Evolutionary conservation across 2,888 invertebrate species (phyloP), one percentile per base, ranked within the genome.

Genomic region (Lapara coniferarum): DNA sequence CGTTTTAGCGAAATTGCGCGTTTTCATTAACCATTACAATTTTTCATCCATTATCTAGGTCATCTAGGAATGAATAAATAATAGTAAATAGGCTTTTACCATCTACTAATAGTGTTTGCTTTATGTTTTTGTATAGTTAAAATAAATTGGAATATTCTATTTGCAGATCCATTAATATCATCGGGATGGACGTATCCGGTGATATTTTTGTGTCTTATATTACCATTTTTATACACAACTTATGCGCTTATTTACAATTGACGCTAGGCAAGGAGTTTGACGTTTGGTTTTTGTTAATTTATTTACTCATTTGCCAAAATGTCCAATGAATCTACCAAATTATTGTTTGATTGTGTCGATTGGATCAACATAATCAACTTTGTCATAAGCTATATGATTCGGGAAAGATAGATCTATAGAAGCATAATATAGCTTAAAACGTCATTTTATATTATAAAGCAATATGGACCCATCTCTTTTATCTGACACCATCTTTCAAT

Each of bases 1-100:
- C 83, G 82, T 81, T 81, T 85, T 82, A 76, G 77, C 75, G 79
- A 85, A 82, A 80, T 77, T 75, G 69, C 73, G 75, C 49, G 55
- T 55, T 55, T 55, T 1, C 55, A 55, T 66, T 51, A 66, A 49
- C 19, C 66, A 67, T 56, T 13, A 56, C 25, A 68, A 66, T 74
- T 66, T 67, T 71, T 75, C 73, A 72, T 68, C 66, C 51, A 71
- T 69, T 69, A 73, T 70, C 69, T 72, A 37, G 71, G 69, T 74
- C 70, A 73, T 67, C 56, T 25, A 56, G 67, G 56, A 56, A 46
- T 63, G 6, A 49, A 63, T 49, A 13, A 49, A 63, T 63, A 49
- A 46, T 2, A 19, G 8, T 63, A 19, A 19, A 63, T 12, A 63
- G 13, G 13, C 12, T 46, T 63, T 16, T 63, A 6, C 16, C 44